Evolutionary conservation across 2,797 vertebrate species (phyloP).

Genomic region (Streptopelia turtur): DNA sequence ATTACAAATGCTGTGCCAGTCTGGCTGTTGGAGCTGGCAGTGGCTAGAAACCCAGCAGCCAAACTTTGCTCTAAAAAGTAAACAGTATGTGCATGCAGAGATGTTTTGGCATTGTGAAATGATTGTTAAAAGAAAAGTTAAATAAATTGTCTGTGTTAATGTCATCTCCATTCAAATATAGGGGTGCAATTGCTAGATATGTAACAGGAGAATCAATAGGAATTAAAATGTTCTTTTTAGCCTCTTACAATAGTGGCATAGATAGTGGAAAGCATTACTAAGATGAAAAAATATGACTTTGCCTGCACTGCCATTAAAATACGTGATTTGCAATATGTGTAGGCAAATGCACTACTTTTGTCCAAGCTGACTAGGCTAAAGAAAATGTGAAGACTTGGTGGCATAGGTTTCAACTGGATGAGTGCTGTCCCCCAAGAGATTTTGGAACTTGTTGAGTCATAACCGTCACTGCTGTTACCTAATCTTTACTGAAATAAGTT

Average conservation of each 20-base stretch:
- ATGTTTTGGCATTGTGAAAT: slow-evolving; percentile 23
- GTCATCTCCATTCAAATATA: background rate
- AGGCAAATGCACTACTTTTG: background rate
- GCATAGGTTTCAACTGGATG: background rate
- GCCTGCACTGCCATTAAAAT: background rate
- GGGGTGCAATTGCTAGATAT: background rate
- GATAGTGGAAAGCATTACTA: background rate
- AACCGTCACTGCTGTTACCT: background rate
- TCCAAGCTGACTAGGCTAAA: background rate
- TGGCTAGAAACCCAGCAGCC: slow-evolving; percentile 26
- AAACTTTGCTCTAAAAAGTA: slow-evolving; percentile 41
- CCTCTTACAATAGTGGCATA: background rate
- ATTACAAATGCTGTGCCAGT: slow-evolving; percentile 22
- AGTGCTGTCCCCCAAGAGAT: background rate
- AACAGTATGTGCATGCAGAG: slow-evolving; percentile 9
- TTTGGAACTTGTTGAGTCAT: background rate
- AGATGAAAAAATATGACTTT: background rate
- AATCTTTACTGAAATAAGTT: background rate
- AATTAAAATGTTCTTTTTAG: background rate
- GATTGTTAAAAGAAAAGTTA: background rate
- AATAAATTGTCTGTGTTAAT: background rate
- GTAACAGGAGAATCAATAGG: background rate
- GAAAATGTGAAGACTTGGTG: background rate
- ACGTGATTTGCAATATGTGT: background rate
- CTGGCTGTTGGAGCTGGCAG: slow-evolving; percentile 39